Evolutionary conservation across 2,113 vertebrate species (phyloP).

Genomic region (Neolamprologus sp.): DNA sequence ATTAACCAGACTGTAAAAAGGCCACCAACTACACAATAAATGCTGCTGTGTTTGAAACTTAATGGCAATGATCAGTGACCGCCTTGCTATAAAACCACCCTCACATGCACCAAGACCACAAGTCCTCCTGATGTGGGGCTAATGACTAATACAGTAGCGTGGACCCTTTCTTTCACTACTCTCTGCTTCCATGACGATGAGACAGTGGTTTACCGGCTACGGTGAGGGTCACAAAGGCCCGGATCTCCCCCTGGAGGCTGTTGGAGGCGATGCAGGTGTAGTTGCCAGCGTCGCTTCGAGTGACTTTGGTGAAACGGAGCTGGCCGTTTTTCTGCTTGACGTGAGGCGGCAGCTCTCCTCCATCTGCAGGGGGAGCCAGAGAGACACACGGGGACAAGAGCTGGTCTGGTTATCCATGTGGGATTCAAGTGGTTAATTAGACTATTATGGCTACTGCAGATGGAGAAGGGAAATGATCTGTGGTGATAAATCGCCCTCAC

Average conservation of each 20-base stretch:
- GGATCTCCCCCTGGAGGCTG: conserved; percentile 87
- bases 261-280: conserved; percentile 94
- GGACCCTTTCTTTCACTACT: background rate
- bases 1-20: conserved; percentile 21
- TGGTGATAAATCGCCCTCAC: background rate
- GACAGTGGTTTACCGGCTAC: conserved; percentile 80
- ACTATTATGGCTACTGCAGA: background rate
- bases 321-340: conserved; percentile 79
- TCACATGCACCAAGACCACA: background rate
- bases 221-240: conserved; percentile 80
- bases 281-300: conserved; percentile 82
- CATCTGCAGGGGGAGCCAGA: conserved; percentile 70
- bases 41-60: background rate
- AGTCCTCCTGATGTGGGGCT: background rate
- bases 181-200: background rate
- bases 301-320: conserved; percentile 85
- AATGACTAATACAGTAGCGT: background rate
- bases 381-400: background rate
- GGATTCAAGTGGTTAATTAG: background rate
- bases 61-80: background rate
- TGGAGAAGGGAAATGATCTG: background rate
- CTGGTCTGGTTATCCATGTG: background rate
- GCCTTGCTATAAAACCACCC: background rate
- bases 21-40: conserved; percentile 13
- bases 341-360: conserved; percentile 78